Evolutionary conservation across 2,113 vertebrate species (phyloP), one percentile per base, ranked within the genome.

Genomic region (Pelecanus crispus): DNA sequence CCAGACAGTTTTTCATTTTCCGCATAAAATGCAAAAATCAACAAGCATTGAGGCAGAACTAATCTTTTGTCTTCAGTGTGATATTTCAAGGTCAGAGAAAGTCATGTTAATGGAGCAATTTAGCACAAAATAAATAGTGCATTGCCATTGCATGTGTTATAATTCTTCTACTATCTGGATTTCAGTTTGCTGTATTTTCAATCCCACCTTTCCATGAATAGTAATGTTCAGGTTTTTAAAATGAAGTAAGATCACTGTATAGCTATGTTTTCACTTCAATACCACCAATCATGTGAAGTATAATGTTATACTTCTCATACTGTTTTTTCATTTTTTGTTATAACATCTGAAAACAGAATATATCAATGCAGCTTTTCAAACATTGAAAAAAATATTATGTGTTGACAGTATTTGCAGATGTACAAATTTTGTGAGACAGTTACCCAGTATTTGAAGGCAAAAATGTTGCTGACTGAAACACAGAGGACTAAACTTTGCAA

Each of bases 1-100:
- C 52, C 38, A 78, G 78, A 55, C 38, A 91, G 13, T 65, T 79
- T 79, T 47, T 84, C 21, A 75, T 87, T 95, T 95, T 56, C 61
- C 25, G 42, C 55, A 62, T 24, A 79, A 87, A 94, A 84, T 53
- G 20, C 4, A 92, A 77, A 88, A 92, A 52, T n/a, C 67, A 88
- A 26, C 28, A 66, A 36, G 11, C 49, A 65, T 42, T 65, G 45
- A 89, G 36, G 70, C 36, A 79, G 52, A 94, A 70, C 49, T 74
- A 67, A 10, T 12, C 20, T 71, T 96, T 91, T 79, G 56, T 86
- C 77, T 94, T 81, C 71, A 42, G 34, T 65, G 32, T 92, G 81
- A 24, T 95, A 77, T 89, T 94, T 89, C 83, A 96, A 96, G 91
- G 89, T 89, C 83, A 84, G 68, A 79, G 78, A 93, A 94, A 53